These are phyloP conservation scores for Globodera rostochiensis DNA, from an alignment of 1,140 invertebrate genomes.

Conservation along the genomic window DNA sequence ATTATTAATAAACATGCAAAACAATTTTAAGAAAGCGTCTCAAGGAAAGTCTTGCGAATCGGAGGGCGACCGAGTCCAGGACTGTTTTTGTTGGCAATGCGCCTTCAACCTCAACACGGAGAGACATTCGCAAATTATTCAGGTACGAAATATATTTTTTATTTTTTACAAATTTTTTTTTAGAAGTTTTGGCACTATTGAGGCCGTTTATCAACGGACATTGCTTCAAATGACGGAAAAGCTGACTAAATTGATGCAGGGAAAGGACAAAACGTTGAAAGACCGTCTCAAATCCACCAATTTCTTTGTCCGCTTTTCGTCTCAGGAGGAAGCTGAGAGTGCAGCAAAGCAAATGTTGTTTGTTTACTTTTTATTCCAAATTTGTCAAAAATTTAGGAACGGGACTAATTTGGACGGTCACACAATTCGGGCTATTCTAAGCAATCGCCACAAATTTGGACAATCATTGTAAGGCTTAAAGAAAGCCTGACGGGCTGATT, in stretches of 20 bases:
- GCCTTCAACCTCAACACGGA: neutral
- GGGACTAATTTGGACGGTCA: slow-evolving; percentile 6
- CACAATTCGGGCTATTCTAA: neutral
- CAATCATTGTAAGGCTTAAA: neutral
- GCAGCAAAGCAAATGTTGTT: slow-evolving; percentile 13
- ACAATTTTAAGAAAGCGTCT: too few species aligned
- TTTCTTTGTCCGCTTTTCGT: slow-evolving; percentile 20
- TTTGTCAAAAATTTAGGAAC: slow-evolving; percentile 1
- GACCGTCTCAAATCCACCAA: slow-evolving; percentile 12
- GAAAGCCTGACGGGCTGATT: too few species aligned
- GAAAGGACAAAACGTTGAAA: slow-evolving; percentile 4
- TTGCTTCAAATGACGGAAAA: slow-evolving; percentile 30
- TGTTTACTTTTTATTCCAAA: neutral
- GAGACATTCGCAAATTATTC: slow-evolving; percentile 18
- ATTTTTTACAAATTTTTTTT: neutral
- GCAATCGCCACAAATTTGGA: neutral
- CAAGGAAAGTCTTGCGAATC: neutral
- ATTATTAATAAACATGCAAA: neutral
- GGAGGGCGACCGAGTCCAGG: neutral
- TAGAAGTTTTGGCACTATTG: slow-evolving; percentile 9
- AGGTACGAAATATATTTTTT: neutral
- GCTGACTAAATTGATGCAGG: slow-evolving; percentile 23
- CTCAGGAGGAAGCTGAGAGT: slow-evolving; percentile 18
- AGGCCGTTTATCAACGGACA: slow-evolving; percentile 27
- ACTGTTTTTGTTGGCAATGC: slow-evolving; percentile 31